A percentile compares a stretch with the other conserved stretches of the same genome.
These are phyloP conservation scores for Hylia prasina DNA, from an alignment of 2,113 vertebrate species.

Conservation along the genomic window DNA sequence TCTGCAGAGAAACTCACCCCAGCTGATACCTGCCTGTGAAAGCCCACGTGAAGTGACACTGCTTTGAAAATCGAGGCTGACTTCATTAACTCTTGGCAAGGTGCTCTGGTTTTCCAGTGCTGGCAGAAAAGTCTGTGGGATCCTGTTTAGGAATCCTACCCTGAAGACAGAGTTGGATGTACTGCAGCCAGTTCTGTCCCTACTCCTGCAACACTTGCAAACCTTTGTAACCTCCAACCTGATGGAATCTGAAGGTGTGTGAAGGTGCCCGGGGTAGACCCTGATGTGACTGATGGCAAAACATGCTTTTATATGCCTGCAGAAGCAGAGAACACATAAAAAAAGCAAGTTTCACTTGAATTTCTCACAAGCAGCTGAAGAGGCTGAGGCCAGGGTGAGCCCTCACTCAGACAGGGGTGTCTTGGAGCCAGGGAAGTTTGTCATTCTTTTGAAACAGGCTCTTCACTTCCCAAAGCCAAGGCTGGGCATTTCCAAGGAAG, in stretches of 20 bases:
- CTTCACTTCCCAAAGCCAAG: neutral
- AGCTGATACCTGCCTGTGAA: neutral
- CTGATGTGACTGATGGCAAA: neutral
- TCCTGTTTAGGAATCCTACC: neutral
- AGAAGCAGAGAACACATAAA: neutral
- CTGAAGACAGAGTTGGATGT: neutral
- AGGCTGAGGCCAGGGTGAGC: neutral
- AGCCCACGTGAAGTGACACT: neutral
- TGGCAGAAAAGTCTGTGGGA: neutral
- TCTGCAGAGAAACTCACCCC: neutral
- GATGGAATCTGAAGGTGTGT: neutral
- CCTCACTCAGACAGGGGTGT: neutral
- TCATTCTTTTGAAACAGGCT: neutral
- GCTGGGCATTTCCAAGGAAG: neutral
- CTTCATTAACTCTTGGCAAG: neutral
- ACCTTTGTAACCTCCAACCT: neutral
- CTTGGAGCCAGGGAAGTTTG: neutral
- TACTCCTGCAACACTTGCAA: neutral
- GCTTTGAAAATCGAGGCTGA: neutral
- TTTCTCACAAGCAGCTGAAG: neutral
- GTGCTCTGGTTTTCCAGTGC: neutral
- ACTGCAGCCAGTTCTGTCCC: neutral
- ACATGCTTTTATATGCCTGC: neutral
- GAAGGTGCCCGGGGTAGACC: neutral
- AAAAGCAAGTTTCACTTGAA: neutral